A percentile compares a stretch with the other conserved stretches of the same genome.
Conservation (phyloP, 92 coral and sea anemone species). For the Bergia puertoricense region DNA sequence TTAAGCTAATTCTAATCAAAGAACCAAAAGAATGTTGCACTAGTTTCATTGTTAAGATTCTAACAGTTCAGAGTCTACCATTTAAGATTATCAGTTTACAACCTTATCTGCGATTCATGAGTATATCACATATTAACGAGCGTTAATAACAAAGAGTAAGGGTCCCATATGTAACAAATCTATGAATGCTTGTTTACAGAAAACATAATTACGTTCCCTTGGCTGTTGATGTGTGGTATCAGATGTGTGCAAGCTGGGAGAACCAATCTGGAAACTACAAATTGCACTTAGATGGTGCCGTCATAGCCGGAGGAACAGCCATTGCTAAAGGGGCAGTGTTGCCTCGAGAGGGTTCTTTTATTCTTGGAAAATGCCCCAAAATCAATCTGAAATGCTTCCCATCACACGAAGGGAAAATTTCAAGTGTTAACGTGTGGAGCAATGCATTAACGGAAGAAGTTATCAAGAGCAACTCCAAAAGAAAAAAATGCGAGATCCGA, state of each 20-base stretch:
- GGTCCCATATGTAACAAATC: background rate
- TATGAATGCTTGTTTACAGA: background rate
- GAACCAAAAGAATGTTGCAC: too few relatives aligned
- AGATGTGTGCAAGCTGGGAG: slow-evolving; percentile 31
- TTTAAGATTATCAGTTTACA: too few relatives aligned
- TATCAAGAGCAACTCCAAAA: background rate
- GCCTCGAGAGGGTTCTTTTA: background rate
- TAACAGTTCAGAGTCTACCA: too few relatives aligned
- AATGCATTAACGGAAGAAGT: background rate
- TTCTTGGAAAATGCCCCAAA: slow-evolving; percentile 24
- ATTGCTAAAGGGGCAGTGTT: background rate
- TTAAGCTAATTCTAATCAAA: too few relatives aligned
- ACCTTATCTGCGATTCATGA: too few relatives aligned
- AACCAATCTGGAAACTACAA: slow-evolving; percentile 8
- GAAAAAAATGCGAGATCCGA: slow-evolving; percentile 7
- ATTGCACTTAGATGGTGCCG: slow-evolving; percentile 7
- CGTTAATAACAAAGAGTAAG: background rate
- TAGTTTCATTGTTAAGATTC: too few relatives aligned
- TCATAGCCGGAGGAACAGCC: background rate
- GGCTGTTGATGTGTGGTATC: slow-evolving; percentile 6
- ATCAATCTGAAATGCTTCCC: background rate
- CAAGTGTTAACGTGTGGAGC: slow-evolving; percentile 31
- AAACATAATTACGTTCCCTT: background rate
- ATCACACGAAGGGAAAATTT: background rate
- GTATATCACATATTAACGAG: too few relatives aligned